Conservation (phyloP, 2,797 vertebrate genomes). For the Spea hammondii region DNA sequence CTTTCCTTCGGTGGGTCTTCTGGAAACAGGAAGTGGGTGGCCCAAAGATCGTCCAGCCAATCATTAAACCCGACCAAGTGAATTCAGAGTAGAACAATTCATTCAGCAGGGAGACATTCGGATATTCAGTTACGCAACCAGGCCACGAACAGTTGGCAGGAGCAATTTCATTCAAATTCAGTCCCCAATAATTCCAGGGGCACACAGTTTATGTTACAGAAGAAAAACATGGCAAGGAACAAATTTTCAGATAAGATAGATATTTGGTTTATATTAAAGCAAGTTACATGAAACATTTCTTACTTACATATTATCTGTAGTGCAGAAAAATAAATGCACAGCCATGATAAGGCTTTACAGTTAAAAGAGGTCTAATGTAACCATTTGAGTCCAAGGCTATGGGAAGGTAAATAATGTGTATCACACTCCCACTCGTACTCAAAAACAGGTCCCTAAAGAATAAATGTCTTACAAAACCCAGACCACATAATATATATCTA, state of each 20-base stretch:
- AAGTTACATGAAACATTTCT: constrained; percentile 68
- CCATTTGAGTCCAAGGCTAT: too few relatives aligned
- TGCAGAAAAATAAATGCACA: constrained; percentile 2
- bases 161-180: constrained; percentile 98
- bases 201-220: constrained; percentile 96
- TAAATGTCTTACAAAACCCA: too few relatives aligned
- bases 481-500: too few relatives aligned
- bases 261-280: constrained; percentile 76
- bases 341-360: too few relatives aligned
- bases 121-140: constrained; percentile 87
- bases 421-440: too few relatives aligned
- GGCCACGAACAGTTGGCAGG: constrained; percentile 88
- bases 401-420: too few relatives aligned
- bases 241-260: constrained; percentile 94
- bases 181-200: constrained; percentile 91
- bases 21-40: constrained; percentile 82
- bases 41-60: constrained; percentile 80
- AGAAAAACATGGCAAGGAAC: constrained; percentile 95
- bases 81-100: constrained; percentile 88
- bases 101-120: constrained; percentile 76
- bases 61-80: constrained; percentile 76
- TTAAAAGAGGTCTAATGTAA: too few relatives aligned
- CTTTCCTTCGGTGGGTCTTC: constrained; percentile 88
- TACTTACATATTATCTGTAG: constrained; percentile 52
- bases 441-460: too few relatives aligned